phyloP scores from a whole-genome alignment of 2,113 vertebrate genomes.

The Acrocephalus arundinaceus region DNA sequence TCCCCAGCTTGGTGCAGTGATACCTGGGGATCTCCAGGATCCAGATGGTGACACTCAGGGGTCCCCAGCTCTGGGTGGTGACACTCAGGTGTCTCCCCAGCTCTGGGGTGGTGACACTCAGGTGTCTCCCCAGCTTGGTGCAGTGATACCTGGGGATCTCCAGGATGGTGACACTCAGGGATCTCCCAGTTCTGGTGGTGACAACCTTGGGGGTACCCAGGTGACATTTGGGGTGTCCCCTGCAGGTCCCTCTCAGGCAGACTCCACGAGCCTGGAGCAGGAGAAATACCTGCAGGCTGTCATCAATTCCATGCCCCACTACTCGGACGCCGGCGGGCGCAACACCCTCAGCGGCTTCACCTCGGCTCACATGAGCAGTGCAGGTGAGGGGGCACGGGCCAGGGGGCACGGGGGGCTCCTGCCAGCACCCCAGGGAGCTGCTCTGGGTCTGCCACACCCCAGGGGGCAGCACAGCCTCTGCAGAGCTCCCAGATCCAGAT shows the following conservation, averaged over 20 bases:
- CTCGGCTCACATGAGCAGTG: constrained; percentile 85
- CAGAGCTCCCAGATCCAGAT: background rate
- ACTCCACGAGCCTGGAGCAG: constrained; percentile 94
- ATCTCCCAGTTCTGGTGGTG: background rate
- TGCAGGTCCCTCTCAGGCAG: constrained; percentile 88
- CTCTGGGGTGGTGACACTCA: fast-evolving
- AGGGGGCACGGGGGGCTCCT: background rate
- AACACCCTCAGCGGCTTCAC: constrained; percentile 95
- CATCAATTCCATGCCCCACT: constrained; percentile 92
- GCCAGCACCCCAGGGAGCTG: background rate
- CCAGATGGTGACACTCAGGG: fast-evolving
- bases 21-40: too few species aligned
- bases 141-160: too few species aligned
- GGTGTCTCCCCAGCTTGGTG: too few species aligned
- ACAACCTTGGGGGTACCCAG: fast-evolving
- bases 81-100: background rate
- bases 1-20: background rate
- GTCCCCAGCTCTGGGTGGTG: background rate
- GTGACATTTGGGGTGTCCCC: background rate
- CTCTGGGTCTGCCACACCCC: fast-evolving
- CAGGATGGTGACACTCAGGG: too few species aligned
- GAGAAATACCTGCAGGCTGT: constrained; percentile 97
- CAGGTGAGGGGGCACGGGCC: constrained; percentile 73
- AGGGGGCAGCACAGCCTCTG: background rate
- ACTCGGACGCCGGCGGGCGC: constrained; percentile 79